Evolutionary conservation across 2,888 invertebrate genomes (phyloP).

Genomic region (Tetranychus truncatus): DNA sequence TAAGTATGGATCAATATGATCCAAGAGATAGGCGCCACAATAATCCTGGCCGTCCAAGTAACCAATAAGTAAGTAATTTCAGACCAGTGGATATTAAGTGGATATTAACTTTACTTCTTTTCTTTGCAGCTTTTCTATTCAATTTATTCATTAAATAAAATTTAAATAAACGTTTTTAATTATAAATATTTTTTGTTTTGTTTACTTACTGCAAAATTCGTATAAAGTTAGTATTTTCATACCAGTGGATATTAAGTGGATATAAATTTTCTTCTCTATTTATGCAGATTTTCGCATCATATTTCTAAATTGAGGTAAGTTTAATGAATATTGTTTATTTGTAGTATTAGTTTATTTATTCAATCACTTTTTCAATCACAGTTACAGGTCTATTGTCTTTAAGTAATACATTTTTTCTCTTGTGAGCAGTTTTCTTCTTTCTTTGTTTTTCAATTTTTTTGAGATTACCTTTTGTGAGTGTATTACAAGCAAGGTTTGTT

Average conservation of each 20-base stretch:
- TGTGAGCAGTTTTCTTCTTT: not conserved
- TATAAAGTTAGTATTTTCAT: no score
- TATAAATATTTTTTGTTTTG: not conserved
- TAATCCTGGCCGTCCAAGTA: not conserved
- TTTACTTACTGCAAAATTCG: no score
- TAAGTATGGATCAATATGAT: not conserved
- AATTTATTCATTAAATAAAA: no score
- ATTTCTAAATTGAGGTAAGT: no score
- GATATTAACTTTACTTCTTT: not conserved
- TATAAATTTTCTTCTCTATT: no score
- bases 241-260: no score
- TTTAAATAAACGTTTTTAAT: not conserved
- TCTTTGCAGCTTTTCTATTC: not conserved
- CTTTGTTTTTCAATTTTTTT: no score
- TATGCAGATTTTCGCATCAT: no score
- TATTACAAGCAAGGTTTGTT: not conserved
- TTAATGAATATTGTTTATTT: no score
- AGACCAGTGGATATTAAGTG: not conserved
- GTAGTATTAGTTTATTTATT: not conserved
- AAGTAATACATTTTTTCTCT: not conserved
- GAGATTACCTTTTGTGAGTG: no score
- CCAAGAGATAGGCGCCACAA: not conserved
- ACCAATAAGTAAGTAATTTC: not conserved
- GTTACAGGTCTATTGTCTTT: not conserved
- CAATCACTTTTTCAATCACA: not conserved